phyloP scores from a whole-genome alignment of 1,140 invertebrate species.

The Meloidogyne floridensis region DNA sequence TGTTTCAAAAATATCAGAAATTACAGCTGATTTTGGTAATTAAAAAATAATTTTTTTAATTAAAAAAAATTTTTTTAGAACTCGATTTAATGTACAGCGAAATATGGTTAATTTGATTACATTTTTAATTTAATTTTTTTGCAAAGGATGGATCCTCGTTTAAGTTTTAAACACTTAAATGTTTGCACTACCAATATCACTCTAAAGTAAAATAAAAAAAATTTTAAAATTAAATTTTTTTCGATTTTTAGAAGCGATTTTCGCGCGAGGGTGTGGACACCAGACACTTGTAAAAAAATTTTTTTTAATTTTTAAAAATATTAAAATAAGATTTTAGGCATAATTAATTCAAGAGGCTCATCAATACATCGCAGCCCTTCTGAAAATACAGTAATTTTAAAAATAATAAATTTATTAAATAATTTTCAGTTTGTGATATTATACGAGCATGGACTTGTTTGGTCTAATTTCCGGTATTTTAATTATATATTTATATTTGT shows the following conservation, averaged over 20 bases:
- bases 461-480: constrained; percentile 61
- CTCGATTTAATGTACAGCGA: constrained; percentile 58
- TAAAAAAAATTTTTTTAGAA: background rate
- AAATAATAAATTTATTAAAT: background rate
- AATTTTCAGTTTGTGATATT: constrained; percentile 59
- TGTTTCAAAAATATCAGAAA: constrained; percentile 64
- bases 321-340: constrained; percentile 18
- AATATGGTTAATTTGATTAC: constrained; percentile 44
- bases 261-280: constrained; percentile 60
- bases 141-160: constrained; percentile 56
- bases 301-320: constrained; percentile 26
- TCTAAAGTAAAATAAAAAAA: constrained; percentile 41
- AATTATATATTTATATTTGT: background rate
- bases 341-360: constrained; percentile 53
- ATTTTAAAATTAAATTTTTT: background rate
- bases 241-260: constrained; percentile 52
- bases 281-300: constrained; percentile 55
- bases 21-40: constrained; percentile 61
- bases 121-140: background rate
- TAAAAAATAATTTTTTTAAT: background rate
- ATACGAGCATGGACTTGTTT: constrained; percentile 64
- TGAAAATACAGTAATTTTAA: constrained; percentile 53
- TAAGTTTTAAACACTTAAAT: constrained; percentile 63
- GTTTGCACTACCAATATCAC: constrained; percentile 66
- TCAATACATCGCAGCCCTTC: constrained; percentile 61